Evolutionary conservation across 2,797 vertebrate genomes (phyloP).

Genomic region (Enteromius radiatus): DNA sequence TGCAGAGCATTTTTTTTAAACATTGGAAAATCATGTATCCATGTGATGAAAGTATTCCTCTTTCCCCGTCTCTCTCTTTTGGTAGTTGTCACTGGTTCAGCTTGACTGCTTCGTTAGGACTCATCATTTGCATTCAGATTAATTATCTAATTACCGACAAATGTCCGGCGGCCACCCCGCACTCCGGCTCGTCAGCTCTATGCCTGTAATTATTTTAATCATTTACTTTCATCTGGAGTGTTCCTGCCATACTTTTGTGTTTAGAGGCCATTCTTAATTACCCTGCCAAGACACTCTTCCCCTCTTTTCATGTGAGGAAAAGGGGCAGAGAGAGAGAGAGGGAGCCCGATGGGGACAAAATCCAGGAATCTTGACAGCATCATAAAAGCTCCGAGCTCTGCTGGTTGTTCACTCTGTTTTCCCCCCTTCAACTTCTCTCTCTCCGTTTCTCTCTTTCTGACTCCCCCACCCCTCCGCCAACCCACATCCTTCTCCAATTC

Average conservation of each 20-base stretch:
- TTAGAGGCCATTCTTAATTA: conserved; percentile 99
- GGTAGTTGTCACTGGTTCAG: conserved; percentile 94
- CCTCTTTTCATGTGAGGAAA: conserved; percentile 73
- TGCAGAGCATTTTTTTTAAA: too few species aligned
- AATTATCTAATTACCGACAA: conserved; percentile 99
- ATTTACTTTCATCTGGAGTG: conserved; percentile 99
- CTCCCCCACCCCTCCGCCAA: conserved; percentile 42
- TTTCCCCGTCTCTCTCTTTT: conserved; percentile 76
- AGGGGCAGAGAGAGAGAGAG: conserved; percentile 51
- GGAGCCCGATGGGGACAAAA: conserved; percentile 74
- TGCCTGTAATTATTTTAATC: conserved; percentile 99
- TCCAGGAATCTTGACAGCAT: conserved; percentile 77
- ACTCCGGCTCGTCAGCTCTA: conserved; percentile 97
- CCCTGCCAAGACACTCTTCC: conserved; percentile 86
- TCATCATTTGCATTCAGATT: conserved; percentile 99
- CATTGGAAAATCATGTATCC: neutral
- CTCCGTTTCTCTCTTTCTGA: conserved; percentile 32
- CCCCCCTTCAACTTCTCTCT: conserved; percentile 35
- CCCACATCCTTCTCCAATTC: conserved; percentile 61
- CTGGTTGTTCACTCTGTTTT: conserved; percentile 66
- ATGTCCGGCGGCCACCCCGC: conserved; percentile 98
- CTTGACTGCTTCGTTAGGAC: conserved; percentile 99
- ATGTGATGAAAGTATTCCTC: conserved; percentile 29
- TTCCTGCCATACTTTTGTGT: conserved; percentile 95
- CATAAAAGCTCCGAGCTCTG: conserved; percentile 76